Conservation (phyloP, 2,888 invertebrate genomes). For the Pammene fasciana region DNA sequence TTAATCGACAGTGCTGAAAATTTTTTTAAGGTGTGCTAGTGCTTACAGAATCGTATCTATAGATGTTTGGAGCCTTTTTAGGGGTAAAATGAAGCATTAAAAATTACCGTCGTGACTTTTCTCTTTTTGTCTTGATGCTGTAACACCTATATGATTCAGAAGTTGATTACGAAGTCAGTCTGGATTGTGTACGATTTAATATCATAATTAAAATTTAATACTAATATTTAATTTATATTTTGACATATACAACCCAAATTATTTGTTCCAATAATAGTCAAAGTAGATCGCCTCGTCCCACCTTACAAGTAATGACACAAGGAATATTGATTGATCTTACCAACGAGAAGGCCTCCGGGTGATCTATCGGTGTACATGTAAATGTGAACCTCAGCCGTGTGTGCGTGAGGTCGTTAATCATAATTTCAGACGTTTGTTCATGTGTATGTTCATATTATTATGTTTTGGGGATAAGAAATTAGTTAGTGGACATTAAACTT, state of each 20-base stretch:
- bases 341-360: constrained; percentile 62
- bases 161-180: too few relatives aligned
- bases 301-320: constrained; percentile 52
- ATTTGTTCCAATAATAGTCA: constrained; percentile 8
- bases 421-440: constrained; percentile 83
- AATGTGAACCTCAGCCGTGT: constrained; percentile 57
- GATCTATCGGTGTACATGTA: constrained; percentile 70
- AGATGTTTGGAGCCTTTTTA: too few relatives aligned
- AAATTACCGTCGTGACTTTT: too few relatives aligned
- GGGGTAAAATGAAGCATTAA: too few relatives aligned
- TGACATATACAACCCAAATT: neutral
- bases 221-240: neutral
- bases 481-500: constrained; percentile 84
- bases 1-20: too few relatives aligned
- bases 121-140: too few relatives aligned
- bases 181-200: too few relatives aligned
- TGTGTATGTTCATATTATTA: constrained; percentile 82
- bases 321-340: constrained; percentile 65
- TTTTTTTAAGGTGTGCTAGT: too few relatives aligned
- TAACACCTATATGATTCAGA: too few relatives aligned
- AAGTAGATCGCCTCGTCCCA: constrained; percentile 28
- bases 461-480: constrained; percentile 84
- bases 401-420: constrained; percentile 82
- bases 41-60: too few relatives aligned
- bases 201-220: too few relatives aligned